phyloP scores from a whole-genome alignment of 2,797 vertebrate species.

The Sphaeramia orbicularis region DNA sequence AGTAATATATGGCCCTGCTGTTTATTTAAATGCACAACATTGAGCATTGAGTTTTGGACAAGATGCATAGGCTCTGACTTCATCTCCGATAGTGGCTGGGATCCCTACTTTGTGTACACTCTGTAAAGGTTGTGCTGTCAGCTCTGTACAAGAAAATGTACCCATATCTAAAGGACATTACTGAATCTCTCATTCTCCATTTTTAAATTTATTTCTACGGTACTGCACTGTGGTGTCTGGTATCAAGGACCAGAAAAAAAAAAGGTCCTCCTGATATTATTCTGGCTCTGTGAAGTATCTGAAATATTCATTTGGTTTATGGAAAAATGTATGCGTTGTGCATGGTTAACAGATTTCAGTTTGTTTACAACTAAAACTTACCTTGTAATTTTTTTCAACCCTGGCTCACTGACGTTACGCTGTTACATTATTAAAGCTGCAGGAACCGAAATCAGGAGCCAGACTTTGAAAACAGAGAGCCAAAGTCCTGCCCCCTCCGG shows the following conservation, averaged over 20 bases:
- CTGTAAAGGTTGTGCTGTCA: conserved; percentile 49
- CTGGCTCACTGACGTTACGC: no score
- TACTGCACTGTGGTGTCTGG: conserved; percentile 2
- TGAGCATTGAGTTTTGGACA: conserved; percentile 37
- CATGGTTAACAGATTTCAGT: background rate
- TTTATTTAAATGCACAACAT: conserved; percentile 65
- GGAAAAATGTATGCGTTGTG: background rate
- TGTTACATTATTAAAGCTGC: no score
- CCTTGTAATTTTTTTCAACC: no score
- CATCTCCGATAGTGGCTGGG: conserved; percentile 31
- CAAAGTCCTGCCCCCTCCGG: no score
- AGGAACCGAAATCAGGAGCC: no score
- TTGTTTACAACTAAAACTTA: no score
- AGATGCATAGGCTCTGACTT: conserved; percentile 26
- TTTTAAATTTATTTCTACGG: conserved; percentile 21
- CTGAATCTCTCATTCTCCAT: conserved; percentile 18
- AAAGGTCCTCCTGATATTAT: background rate
- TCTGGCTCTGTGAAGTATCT: conserved; percentile 1
- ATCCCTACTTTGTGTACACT: conserved; percentile 12
- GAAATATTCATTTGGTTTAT: background rate
- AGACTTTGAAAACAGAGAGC: no score
- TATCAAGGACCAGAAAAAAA: conserved; percentile 39
- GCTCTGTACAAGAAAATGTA: conserved; percentile 12
- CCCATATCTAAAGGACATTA: conserved; percentile 7
- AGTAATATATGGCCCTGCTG: conserved; percentile 57